Conservation (phyloP, 2,797 vertebrate genomes). For the Molossus molossus region DNA sequence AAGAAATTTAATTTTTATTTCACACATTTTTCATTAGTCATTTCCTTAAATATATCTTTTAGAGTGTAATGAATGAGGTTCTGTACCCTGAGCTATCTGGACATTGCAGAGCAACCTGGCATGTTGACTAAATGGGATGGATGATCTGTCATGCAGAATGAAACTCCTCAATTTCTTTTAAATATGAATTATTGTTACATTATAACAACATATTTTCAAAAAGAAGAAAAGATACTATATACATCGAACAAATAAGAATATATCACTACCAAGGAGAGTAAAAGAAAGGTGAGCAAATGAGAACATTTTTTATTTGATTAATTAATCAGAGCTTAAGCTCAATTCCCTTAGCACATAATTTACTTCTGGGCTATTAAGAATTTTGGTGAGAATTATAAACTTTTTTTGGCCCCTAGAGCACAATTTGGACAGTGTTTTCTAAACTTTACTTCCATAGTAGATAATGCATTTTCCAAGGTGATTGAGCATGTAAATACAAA, state of each 20-base stretch:
- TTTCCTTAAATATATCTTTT: slow-evolving; percentile 59
- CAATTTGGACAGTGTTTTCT: slow-evolving; percentile 1
- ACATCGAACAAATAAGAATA: slow-evolving; percentile 51
- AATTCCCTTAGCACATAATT: background rate
- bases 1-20: slow-evolving; percentile 56
- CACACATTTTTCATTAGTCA: slow-evolving; percentile 39
- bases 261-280: background rate
- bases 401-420: background rate
- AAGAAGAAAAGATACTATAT: slow-evolving; percentile 25
- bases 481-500: background rate
- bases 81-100: background rate
- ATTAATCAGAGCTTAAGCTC: slow-evolving; percentile 36
- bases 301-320: slow-evolving; percentile 51
- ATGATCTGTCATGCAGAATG: background rate
- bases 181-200: slow-evolving; percentile 45
- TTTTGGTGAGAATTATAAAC: slow-evolving; percentile 55
- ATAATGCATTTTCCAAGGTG: slow-evolving; percentile 54
- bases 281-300: slow-evolving; percentile 18
- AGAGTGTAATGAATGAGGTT: background rate
- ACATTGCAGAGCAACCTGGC: slow-evolving; percentile 14
- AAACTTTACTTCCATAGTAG: slow-evolving; percentile 13
- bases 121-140: background rate
- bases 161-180: slow-evolving; percentile 27
- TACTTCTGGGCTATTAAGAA: slow-evolving; percentile 47
- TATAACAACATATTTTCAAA: slow-evolving; percentile 39